Conservation (phyloP, 2,797 vertebrate genomes). For the Podarcis siculus region DNA sequence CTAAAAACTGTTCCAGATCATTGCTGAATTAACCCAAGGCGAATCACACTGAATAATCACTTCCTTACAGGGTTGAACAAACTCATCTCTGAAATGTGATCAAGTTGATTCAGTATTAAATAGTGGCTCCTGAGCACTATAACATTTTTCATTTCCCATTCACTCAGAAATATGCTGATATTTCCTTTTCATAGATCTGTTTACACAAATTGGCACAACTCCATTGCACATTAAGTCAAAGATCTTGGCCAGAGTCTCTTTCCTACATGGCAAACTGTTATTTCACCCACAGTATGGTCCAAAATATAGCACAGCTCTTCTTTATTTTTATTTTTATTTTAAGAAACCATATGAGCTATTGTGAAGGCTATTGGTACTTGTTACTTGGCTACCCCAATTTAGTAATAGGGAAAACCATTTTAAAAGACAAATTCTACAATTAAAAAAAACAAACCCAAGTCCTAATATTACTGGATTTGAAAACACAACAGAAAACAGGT, state of each 20-base stretch:
- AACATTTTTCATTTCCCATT: slow-evolving; percentile 30
- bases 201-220: slow-evolving; percentile 20
- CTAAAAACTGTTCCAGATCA: slow-evolving; percentile 56
- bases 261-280: not conserved
- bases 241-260: not conserved
- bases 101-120: slow-evolving; percentile 54
- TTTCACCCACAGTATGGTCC: not conserved
- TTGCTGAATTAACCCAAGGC: slow-evolving; percentile 60
- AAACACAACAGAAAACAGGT: not conserved
- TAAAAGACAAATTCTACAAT: not conserved
- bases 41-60: slow-evolving; percentile 64
- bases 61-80: slow-evolving; percentile 66
- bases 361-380: not conserved
- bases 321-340: slow-evolving; percentile 7
- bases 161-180: slow-evolving; percentile 8
- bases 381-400: not conserved
- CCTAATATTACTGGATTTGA: not conserved
- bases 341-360: not conserved
- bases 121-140: slow-evolving; percentile 41
- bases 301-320: not conserved
- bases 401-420: not conserved
- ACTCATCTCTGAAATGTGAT: slow-evolving; percentile 51
- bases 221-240: slow-evolving; percentile 12
- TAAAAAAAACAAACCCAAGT: not conserved
- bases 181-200: slow-evolving; percentile 27